Evolutionary conservation across 2,797 vertebrate species (phyloP), one percentile per base, ranked within the genome.

Genomic region (Calcarius lapponicus): DNA sequence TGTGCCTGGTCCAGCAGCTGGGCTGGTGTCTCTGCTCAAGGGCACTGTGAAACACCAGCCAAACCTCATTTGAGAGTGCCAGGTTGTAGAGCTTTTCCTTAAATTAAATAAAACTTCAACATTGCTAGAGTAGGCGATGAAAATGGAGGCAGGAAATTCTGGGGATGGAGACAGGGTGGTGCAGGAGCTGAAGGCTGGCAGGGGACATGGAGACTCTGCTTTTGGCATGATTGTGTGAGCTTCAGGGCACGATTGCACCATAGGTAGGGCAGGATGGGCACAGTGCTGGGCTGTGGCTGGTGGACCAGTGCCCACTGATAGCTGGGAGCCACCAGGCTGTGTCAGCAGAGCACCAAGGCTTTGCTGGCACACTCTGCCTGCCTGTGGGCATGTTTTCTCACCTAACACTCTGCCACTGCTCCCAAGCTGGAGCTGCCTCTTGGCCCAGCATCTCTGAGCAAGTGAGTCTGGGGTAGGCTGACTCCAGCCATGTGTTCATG

Each of bases 341-440:
- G 21, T 81, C 66, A 90, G 86, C 61, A 64, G 65, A 75, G 76
- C 7, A 1, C 54, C 3, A 2, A 32, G 36, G 31, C 81, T 72
- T 43, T 2, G 1, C 36, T 36, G 60, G 50, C 78, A 42, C 0
- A 0, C 40, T 57, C 47, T 90, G 50, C 38, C 70, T 86, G 57
- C 83, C 83, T 64, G 11, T 20, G 56, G 51, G 34, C 53, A 73
- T 29, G 8, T 50, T 62, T 56, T 71, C 42, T 64, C 75, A 72
- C 2, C 2, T 66, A 67, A 31, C 18, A 18, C 1, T 0, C 64
- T 67, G 67, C 5, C 5, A 20, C 40, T 0, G 0, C 56, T 89
- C 79, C 75, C 4, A 4, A 40, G 43, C 53, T 86, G 80, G 38
- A 83, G 43, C 50, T 95, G 76, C 73, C 50, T 86, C 54, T 20